A percentile compares a stretch with the other conserved stretches of the same genome.
phyloP scores from a whole-genome alignment of 2,888 invertebrate genomes.

The Tetramorium bicarinatum region DNA sequence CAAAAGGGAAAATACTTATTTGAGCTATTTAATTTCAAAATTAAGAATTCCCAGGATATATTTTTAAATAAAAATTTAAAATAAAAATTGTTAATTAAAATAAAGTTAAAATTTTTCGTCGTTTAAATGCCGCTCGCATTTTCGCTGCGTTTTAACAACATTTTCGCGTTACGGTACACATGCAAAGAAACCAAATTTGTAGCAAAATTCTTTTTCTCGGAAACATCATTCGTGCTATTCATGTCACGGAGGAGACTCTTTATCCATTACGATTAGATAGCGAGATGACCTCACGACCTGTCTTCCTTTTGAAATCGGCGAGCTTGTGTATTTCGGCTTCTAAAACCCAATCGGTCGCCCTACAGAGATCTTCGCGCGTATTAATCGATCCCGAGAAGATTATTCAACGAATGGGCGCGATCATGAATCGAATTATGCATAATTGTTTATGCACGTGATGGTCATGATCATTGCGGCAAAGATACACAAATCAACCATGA shows the following conservation, averaged over 20 bases:
- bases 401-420: neutral
- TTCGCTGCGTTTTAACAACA: neutral
- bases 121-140: neutral
- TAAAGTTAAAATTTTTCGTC: neutral
- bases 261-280: slow-evolving; percentile 84
- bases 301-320: slow-evolving; percentile 78
- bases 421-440: neutral
- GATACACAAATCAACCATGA: neutral
- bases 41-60: neutral
- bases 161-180: neutral
- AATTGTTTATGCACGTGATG: neutral
- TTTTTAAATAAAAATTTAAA: neutral
- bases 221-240: slow-evolving; percentile 77
- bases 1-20: neutral
- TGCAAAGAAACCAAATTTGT: neutral
- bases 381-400: neutral
- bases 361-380: neutral
- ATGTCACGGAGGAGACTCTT: slow-evolving; percentile 78
- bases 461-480: neutral
- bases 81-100: neutral
- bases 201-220: slow-evolving; percentile 35
- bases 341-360: slow-evolving; percentile 69
- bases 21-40: neutral
- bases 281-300: slow-evolving; percentile 81
- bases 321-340: slow-evolving; percentile 75